Percentiles rank a stretch among this genome's conserved stretches.
phyloP scores from a whole-genome alignment of 2,888 invertebrate genomes.

The Microctonus hyperodae region DNA sequence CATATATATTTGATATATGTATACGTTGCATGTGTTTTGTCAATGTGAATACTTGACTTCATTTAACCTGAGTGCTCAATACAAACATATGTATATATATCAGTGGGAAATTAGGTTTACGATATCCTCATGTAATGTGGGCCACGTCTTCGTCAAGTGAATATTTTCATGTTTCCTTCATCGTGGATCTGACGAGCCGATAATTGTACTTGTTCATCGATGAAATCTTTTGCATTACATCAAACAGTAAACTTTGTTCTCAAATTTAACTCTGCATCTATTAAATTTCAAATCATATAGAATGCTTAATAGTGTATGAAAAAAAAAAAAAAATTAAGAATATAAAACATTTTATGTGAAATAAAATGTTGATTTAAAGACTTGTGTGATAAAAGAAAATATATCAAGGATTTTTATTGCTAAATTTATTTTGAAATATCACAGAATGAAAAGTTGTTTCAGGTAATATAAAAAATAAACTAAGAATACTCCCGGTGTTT shows the following conservation, averaged over 20 bases:
- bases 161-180: conserved; percentile 22
- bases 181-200: conserved; percentile 16
- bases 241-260: neutral
- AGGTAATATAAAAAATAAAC: conserved; percentile 31
- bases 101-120: conserved; percentile 20
- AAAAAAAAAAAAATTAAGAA: neutral
- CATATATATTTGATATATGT: neutral
- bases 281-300: neutral
- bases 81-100: neutral
- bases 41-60: too few relatives aligned
- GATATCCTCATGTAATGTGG: conserved; percentile 3
- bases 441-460: conserved; percentile 35
- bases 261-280: neutral
- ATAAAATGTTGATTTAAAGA: neutral
- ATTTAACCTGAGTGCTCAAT: neutral
- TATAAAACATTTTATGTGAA: neutral
- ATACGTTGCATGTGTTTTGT: neutral
- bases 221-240: neutral
- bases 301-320: neutral
- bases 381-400: neutral
- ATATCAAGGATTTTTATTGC: conserved; percentile 20
- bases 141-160: conserved; percentile 19
- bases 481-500: conserved; percentile 33
- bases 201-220: conserved; percentile 2
- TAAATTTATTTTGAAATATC: conserved; percentile 39